A percentile compares a stretch with the other conserved stretches of the same genome.
These are phyloP conservation scores for Strigamia transsilvanica DNA, from an alignment of 2,888 invertebrate genomes.

Conservation along the genomic window DNA sequence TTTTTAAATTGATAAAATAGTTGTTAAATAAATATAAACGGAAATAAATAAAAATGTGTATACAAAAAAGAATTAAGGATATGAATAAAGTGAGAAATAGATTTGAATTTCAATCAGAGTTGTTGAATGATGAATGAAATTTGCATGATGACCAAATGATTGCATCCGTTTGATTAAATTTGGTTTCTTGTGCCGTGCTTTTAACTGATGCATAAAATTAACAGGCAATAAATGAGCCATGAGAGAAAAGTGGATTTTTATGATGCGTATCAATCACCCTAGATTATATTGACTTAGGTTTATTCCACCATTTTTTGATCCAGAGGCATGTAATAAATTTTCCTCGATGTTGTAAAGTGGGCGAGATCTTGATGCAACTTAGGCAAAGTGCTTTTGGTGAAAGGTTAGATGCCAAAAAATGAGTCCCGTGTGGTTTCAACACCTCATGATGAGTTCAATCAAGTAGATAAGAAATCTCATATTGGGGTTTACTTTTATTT, in stretches of 20 bases:
- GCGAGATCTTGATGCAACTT: constrained; percentile 35
- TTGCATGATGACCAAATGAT: constrained; percentile 37
- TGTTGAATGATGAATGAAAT: not conserved
- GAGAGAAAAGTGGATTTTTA: constrained; percentile 41
- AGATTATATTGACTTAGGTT: constrained; percentile 33
- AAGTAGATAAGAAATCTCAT: constrained; percentile 35
- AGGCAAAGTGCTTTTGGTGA: constrained; percentile 45
- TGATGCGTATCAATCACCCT: constrained; percentile 33
- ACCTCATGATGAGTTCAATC: constrained; percentile 37
- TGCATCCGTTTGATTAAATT: constrained; percentile 26
- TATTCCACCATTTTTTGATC: constrained; percentile 24
- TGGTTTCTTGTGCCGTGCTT: not conserved
- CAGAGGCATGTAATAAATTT: constrained; percentile 32
- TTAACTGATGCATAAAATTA: constrained; percentile 46
- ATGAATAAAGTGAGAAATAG: not conserved
- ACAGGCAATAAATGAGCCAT: constrained; percentile 23
- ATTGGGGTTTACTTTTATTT: not conserved
- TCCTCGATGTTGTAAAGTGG: not conserved
- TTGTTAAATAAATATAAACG: not conserved
- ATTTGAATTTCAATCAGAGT: not conserved
- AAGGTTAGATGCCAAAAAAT: constrained; percentile 42
- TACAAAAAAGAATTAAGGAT: not conserved
- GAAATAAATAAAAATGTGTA: not conserved
- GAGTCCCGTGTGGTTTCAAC: constrained; percentile 29
- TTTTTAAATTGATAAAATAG: not conserved